A percentile compares a stretch with the other conserved stretches of the same genome.
Conservation (phyloP, 2,888 invertebrate genomes). For the Acrobasis repandana region DNA sequence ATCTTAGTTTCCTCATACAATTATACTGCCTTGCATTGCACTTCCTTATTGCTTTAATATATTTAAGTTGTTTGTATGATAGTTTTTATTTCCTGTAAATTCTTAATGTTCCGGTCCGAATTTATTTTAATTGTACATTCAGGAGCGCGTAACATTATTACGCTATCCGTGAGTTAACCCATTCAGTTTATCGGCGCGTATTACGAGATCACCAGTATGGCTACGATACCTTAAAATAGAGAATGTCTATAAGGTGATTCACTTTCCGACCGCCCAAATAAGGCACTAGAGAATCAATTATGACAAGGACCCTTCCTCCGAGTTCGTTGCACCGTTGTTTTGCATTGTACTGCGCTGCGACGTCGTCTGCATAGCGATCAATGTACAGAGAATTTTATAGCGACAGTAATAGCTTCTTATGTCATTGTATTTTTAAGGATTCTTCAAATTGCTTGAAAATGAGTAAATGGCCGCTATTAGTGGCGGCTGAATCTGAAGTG, state of each 20-base stretch:
- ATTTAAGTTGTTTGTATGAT: slow-evolving; percentile 1
- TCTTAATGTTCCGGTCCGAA: neutral
- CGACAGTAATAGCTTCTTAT: slow-evolving; percentile 8
- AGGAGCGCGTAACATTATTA: slow-evolving; percentile 4
- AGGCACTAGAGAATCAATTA: slow-evolving; percentile 57
- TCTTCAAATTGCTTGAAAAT: slow-evolving; percentile 1
- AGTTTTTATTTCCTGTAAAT: slow-evolving; percentile 2
- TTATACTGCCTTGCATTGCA: slow-evolving; percentile 5
- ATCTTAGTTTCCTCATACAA: neutral
- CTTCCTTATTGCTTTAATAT: slow-evolving; percentile 5
- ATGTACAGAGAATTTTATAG: slow-evolving; percentile 16
- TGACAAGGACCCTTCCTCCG: slow-evolving; percentile 67
- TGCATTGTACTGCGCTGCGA: slow-evolving; percentile 58
- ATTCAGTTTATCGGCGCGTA: slow-evolving; percentile 11
- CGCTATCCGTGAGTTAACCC: neutral
- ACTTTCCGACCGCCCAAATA: slow-evolving; percentile 51
- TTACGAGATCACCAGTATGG: slow-evolving; percentile 9
- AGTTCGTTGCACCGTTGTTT: slow-evolving; percentile 77
- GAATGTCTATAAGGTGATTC: slow-evolving; percentile 56
- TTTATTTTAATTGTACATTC: neutral
- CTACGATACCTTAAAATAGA: slow-evolving; percentile 44
- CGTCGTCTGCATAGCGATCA: slow-evolving; percentile 72
- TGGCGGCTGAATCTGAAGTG: slow-evolving; percentile 1
- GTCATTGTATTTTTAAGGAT: slow-evolving; percentile 9
- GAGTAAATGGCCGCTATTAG: slow-evolving; percentile 21